These are phyloP conservation scores for Coelinius sp. DNA, from an alignment of 2,888 invertebrate species.

Conservation along the genomic window DNA sequence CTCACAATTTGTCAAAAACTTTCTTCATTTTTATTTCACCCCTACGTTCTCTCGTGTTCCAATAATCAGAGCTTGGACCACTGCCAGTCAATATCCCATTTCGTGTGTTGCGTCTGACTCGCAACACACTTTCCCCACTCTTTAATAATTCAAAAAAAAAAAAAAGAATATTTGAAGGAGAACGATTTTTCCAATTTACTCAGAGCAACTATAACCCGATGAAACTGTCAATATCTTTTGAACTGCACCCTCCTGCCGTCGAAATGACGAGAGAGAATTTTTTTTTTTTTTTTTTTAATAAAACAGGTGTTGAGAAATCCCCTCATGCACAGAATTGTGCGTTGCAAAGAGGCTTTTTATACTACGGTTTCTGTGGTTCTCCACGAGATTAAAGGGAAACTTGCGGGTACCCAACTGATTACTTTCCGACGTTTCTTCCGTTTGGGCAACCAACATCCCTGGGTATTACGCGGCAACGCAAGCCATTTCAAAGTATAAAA, in stretches of 20 bases:
- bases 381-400: constrained; percentile 40
- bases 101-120: background rate
- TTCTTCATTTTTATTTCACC: constrained; percentile 43
- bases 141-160: background rate
- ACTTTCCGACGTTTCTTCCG: constrained; percentile 35
- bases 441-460: background rate
- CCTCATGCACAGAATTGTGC: background rate
- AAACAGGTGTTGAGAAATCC: background rate
- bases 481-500: constrained; percentile 25
- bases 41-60: constrained; percentile 12
- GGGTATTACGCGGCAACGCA: background rate
- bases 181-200: too few relatives aligned
- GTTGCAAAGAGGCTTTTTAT: background rate
- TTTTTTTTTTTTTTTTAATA: background rate
- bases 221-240: too few relatives aligned
- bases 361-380: constrained; percentile 32
- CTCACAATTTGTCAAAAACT: constrained; percentile 37
- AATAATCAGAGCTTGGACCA: constrained; percentile 37
- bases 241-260: too few relatives aligned
- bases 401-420: constrained; percentile 37
- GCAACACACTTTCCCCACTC: background rate
- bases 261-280: too few relatives aligned
- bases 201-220: too few relatives aligned
- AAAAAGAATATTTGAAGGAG: background rate
- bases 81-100: constrained; percentile 35